Base-by-base conservation (phyloP, 1,140 invertebrate genomes). In the Drosophila lacertosa region DNA sequence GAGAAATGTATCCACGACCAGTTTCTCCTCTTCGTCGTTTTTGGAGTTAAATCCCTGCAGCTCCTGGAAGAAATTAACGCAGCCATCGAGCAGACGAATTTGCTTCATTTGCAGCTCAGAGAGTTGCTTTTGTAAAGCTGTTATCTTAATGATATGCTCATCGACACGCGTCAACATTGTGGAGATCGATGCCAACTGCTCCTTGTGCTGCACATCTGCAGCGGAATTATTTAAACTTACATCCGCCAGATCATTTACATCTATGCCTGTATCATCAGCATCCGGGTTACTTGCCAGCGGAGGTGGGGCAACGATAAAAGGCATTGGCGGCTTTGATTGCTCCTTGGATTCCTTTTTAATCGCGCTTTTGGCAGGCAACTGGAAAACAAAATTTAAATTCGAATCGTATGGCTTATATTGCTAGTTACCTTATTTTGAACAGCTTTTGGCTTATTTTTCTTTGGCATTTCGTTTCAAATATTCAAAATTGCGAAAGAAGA, bases 21-120 rank as follows among this genome's bases (percentile, higher is more conserved):
- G 16, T 22, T 63, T 39, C 6, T 20, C 24, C 16, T 80, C 77
- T 4, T 22, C 1, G 2, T 3, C 18, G 1, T 37, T 55, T 15
- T 35, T 16, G 2, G 72, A 45, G 7, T 72, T 10, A 1, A 62
- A 44, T 3, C 4, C 4, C 1, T 59, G 44, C 0, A 80, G 37
- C 22, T 80, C 77, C 3, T 72, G 24, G 1, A 80, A 44, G 20
- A 64, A 54, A 5, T 68, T 45, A 4, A 50, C 22, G 39, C 77
- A 76, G 3, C 18, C 57, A 6, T 81, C 62, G 3, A 80, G 62
- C 6, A 67, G 44, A 0, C 10, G 4, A 9, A 50, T 11, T 60
- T 81, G 72, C 16, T 67, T 35, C 5, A 44, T 0, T 15, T 81
- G 60, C 13, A 80, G 24, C 11, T 64, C n/a, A 2, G 40, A 45